Evolutionary conservation across 1,140 invertebrate genomes (phyloP).

Genomic region (Nilaparvata lugens): DNA sequence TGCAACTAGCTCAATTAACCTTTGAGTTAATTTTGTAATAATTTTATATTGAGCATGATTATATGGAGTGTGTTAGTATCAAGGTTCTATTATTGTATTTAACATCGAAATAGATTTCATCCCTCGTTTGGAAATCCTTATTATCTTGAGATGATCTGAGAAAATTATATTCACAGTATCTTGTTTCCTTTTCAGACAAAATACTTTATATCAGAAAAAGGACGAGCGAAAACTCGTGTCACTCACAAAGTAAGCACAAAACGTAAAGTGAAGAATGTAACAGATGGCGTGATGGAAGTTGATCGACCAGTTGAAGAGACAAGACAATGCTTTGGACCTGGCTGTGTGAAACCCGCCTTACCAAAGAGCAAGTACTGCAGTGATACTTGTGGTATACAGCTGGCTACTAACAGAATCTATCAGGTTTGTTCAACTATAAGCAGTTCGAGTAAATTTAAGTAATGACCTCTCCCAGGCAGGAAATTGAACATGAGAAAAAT

Average conservation of each 20-base stretch:
- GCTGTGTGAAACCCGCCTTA: constrained; percentile 67
- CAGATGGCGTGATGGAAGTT: constrained; percentile 42
- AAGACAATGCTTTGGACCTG: constrained; percentile 85
- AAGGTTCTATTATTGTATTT: no score
- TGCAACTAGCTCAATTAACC: no score
- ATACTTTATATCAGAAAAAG: constrained; percentile 8
- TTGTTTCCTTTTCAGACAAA: constrained; percentile 23
- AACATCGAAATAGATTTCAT: no score
- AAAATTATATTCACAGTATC: background rate
- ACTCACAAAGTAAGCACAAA: no score
- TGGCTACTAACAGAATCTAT: constrained; percentile 79
- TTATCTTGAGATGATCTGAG: no score
- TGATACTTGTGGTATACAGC: constrained; percentile 82
- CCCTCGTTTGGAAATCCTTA: no score
- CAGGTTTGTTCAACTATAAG: constrained; percentile 38
- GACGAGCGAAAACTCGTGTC: background rate
- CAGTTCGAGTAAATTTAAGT: no score
- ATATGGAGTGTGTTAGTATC: no score
- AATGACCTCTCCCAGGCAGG: no score
- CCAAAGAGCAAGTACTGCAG: constrained; percentile 91
- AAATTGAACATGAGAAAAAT: no score
- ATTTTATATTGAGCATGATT: no score
- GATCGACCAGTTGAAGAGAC: constrained; percentile 27
- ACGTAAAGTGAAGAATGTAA: constrained; percentile 25
- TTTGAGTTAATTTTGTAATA: no score